phyloP scores from a whole-genome alignment of 2,888 invertebrate genomes.

The Malthinus flaveolus region DNA sequence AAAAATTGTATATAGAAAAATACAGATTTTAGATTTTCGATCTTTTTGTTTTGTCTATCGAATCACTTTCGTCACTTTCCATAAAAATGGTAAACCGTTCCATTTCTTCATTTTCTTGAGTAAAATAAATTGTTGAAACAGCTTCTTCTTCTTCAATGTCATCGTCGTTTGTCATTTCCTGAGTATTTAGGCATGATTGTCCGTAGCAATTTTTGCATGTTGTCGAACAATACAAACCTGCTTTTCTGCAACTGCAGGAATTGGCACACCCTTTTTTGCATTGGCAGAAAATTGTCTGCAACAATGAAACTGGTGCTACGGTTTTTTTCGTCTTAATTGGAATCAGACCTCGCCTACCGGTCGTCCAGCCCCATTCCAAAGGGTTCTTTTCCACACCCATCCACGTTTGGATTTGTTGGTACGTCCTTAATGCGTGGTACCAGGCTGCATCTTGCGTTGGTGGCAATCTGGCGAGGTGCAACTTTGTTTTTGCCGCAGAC shows the following conservation, averaged over 20 bases:
- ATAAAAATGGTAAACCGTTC: too few relatives aligned
- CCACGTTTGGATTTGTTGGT: constrained; percentile 13
- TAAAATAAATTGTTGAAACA: too few relatives aligned
- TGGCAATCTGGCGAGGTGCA: constrained; percentile 13
- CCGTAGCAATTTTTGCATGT: not conserved
- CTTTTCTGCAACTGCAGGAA: not conserved
- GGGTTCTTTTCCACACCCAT: constrained; percentile 10
- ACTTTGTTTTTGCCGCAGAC: not conserved
- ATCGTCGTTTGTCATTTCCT: not conserved
- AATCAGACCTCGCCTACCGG: constrained; percentile 13
- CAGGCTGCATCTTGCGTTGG: constrained; percentile 22
- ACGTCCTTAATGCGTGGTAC: constrained; percentile 19
- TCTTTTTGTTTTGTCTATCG: too few relatives aligned
- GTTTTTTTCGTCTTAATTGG: constrained; percentile 5
- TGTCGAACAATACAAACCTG: not conserved
- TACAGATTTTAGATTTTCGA: too few relatives aligned
- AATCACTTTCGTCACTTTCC: too few relatives aligned
- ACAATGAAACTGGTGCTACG: not conserved
- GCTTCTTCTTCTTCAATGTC: not conserved
- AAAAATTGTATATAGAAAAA: too few relatives aligned
- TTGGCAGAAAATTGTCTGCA: not conserved
- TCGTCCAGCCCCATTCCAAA: constrained; percentile 31
- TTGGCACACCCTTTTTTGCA: constrained; percentile 1
- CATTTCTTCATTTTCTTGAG: too few relatives aligned
- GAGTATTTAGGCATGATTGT: not conserved